Evolutionary conservation across 2,888 invertebrate genomes (phyloP).

Genomic region (Nephrotoma guestfalica): DNA sequence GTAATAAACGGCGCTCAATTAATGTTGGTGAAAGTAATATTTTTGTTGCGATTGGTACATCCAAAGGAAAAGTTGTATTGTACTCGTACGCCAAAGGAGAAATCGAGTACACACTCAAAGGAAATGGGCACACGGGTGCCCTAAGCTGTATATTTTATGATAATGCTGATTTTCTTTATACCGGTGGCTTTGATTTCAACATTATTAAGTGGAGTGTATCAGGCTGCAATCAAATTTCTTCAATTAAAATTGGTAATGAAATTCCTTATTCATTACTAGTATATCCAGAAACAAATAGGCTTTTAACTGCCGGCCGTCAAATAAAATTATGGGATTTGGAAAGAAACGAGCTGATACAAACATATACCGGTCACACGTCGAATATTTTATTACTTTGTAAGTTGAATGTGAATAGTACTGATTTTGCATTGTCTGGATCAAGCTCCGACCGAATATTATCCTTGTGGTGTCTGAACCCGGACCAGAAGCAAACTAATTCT

Average conservation of each 20-base stretch:
- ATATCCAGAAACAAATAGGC: constrained; percentile 20
- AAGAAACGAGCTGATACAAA: constrained; percentile 41
- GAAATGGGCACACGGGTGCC: constrained; percentile 34
- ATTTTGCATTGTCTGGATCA: constrained; percentile 25
- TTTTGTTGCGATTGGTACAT: constrained; percentile 27
- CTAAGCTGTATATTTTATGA: constrained; percentile 41
- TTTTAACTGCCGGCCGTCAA: constrained; percentile 25
- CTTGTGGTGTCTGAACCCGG: constrained; percentile 24
- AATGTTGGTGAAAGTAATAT: not conserved
- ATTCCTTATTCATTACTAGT: constrained; percentile 32
- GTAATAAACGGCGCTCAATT: not conserved
- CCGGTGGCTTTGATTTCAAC: constrained; percentile 42
- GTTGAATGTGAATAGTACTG: constrained; percentile 14
- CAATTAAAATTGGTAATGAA: constrained; percentile 44
- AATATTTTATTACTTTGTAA: constrained; percentile 37
- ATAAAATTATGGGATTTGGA: constrained; percentile 41
- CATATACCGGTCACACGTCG: constrained; percentile 48
- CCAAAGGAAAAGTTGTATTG: constrained; percentile 23
- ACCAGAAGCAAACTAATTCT: constrained; percentile 34
- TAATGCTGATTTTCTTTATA: constrained; percentile 34
- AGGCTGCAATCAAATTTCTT: constrained; percentile 30
- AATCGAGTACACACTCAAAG: constrained; percentile 24
- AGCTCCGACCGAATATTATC: constrained; percentile 28
- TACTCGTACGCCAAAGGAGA: constrained; percentile 26
- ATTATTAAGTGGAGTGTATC: constrained; percentile 36